Percentiles rank a stretch among this genome's conserved stretches.
phyloP scores from a whole-genome alignment of 2,113 vertebrate genomes.

The Natator depressus region DNA sequence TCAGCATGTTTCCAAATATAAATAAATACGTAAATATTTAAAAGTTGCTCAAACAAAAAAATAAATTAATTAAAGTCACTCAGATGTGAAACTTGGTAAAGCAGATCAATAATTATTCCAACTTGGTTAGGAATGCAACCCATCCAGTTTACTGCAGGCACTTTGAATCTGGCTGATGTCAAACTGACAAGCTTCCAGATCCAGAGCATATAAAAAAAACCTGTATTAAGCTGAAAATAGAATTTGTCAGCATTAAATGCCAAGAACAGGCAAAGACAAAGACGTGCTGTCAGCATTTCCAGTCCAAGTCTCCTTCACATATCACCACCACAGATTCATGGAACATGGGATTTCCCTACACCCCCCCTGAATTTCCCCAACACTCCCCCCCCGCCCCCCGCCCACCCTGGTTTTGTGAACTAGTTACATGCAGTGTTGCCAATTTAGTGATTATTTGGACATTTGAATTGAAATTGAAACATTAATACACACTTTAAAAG shows the following conservation, averaged over 20 bases:
- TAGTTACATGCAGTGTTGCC: too few species aligned
- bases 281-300: constrained; percentile 31
- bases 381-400: too few species aligned
- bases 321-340: background rate
- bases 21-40: background rate
- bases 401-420: too few species aligned
- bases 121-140: background rate
- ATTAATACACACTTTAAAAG: too few species aligned
- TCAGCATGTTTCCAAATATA: background rate
- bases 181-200: constrained; percentile 63
- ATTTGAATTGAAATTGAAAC: too few species aligned
- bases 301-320: background rate
- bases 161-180: constrained; percentile 73
- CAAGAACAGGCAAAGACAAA: constrained; percentile 48
- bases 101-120: constrained; percentile 34
- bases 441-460: too few species aligned
- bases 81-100: constrained; percentile 19
- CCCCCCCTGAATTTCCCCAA: too few species aligned
- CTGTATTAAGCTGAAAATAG: constrained; percentile 80
- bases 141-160: constrained; percentile 60
- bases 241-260: constrained; percentile 64
- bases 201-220: constrained; percentile 76
- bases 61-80: background rate
- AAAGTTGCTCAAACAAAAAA: background rate
- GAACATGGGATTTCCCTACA: too few species aligned